Base-by-base conservation (phyloP, 1,140 invertebrate species). In the Euwallacea similis region DNA sequence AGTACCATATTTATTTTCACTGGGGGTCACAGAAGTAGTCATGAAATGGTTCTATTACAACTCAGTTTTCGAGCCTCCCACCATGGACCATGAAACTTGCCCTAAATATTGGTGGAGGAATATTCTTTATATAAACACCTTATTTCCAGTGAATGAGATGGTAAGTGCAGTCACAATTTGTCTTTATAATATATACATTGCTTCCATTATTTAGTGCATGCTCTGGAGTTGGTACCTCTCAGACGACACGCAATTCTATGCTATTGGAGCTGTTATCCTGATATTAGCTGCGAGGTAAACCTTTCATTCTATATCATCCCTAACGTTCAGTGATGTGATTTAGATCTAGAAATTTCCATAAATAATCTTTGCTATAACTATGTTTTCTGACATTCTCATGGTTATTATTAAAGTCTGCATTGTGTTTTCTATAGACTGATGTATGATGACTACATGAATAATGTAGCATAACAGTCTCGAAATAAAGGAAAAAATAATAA, bases 221-320 rank as follows among this genome's bases (percentile, higher is more conserved):
- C 77, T 93, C 33, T 94, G 92, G 92, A 93, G 91, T 83, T 94
- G 92, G 92, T 93, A 94, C 76, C 81, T 94, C n/a, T 91, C 92
- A 0, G 91, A 93, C 73, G 92, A 94, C 76, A 93, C 91, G 0
- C 92, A 94, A 77, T 93, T 93, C 81, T 94, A 93, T 76, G 86
- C 92, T 16, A 85, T 94, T 41, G 91, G 91, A 42, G 89, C 90
- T 0, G 87, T 93, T 7, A 88, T 93, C 9, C 82, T 94, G 2
- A 91, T 94, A 58, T 76, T 93, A 50, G 91, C 90, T 2, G 87
- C 84, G 71, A 84, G 76, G 79, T 80, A 76, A 76, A 33, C 21
- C 21, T 33, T 33, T 33, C 4, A 33, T 33, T 33, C 21, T 4
- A 33, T 33, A 33, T 4, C 4, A 4, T 33, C 21, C 1, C 21